Percentiles rank a stretch among this genome's conserved stretches.
Conservation (phyloP, 2,113 vertebrate genomes). For the Maccullochella peelii region DNA sequence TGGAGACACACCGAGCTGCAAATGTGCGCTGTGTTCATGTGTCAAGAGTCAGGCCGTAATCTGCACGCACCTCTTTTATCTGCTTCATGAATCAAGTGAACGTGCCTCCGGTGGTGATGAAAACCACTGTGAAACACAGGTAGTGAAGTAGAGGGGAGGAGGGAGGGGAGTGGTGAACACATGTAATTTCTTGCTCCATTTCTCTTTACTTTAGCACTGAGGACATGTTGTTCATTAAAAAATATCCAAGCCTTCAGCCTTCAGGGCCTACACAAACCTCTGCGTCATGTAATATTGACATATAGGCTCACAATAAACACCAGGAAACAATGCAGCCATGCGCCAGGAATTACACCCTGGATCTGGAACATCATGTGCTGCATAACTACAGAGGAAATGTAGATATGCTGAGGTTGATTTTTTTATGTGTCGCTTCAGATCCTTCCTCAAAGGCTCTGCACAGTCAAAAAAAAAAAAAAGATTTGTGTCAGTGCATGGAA, state of each 20-base stretch:
- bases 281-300: conserved; percentile 55
- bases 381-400: background rate
- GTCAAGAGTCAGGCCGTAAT: conserved; percentile 61
- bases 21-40: conserved; percentile 45
- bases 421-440: background rate
- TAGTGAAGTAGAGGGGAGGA: conserved; percentile 34
- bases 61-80: conserved; percentile 55
- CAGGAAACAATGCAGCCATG: conserved; percentile 24
- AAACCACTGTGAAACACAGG: conserved; percentile 55
- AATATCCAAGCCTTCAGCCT: conserved; percentile 29
- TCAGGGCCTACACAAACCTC: conserved; percentile 29
- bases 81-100: conserved; percentile 52
- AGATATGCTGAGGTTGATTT: conserved; percentile 12
- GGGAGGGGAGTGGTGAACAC: background rate
- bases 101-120: conserved; percentile 57
- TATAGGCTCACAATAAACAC: conserved; percentile 19
- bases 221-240: conserved; percentile 66
- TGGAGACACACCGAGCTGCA: conserved; percentile 45
- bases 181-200: conserved; percentile 70
- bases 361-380: conserved; percentile 46
- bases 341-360: conserved; percentile 10
- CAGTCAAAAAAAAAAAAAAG: background rate
- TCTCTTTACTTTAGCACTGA: conserved; percentile 45
- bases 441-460: conserved; percentile 13
- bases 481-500: conserved; percentile 14